A percentile compares a stretch with the other conserved stretches of the same genome.
These are phyloP conservation scores for Drosophila kohkoa DNA, from an alignment of 1,140 invertebrate species.

Conservation along the genomic window DNA sequence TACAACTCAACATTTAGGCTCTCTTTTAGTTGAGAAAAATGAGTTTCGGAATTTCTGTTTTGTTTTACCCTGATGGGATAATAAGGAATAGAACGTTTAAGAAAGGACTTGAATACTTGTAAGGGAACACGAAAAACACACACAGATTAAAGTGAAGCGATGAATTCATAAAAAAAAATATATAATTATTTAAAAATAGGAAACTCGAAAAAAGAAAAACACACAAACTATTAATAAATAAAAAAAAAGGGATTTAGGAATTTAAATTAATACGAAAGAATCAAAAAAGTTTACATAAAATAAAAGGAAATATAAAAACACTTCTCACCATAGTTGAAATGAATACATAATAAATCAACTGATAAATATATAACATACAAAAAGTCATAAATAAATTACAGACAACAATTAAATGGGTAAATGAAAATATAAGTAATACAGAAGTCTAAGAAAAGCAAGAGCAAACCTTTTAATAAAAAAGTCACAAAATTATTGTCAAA, in stretches of 20 bases:
- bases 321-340: not conserved
- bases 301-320: not conserved
- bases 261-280: no score
- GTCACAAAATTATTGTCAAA: no score
- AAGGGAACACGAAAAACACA: not conserved
- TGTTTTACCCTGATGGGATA: conserved; percentile 1
- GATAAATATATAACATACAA: not conserved
- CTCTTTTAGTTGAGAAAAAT: conserved; percentile 28
- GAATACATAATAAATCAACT: no score
- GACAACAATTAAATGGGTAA: not conserved
- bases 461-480: no score
- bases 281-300: no score
- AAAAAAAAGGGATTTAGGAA: no score
- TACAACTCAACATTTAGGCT: conserved; percentile 12
- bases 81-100: not conserved
- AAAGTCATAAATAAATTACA: not conserved
- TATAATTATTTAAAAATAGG: no score
- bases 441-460: no score
- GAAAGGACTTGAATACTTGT: not conserved
- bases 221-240: no score
- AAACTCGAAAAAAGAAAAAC: no score
- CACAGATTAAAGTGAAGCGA: not conserved
- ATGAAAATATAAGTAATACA: not conserved
- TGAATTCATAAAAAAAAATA: no score
- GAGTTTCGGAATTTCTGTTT: conserved; percentile 1